Conservation (phyloP, 2,797 vertebrate species). For the Chaetophractus vellerosus region DNA sequence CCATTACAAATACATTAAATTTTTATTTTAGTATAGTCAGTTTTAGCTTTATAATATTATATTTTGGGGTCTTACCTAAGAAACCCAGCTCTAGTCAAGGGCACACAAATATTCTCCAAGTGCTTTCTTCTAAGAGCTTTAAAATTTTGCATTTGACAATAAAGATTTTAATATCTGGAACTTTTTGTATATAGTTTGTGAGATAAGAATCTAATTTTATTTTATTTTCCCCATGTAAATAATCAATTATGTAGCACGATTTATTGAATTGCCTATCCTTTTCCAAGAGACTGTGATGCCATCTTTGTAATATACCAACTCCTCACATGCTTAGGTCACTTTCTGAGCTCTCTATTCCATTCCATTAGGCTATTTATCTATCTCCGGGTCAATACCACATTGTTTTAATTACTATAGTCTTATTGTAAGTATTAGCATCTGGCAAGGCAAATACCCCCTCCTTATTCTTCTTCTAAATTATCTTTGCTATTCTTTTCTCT, state of each 20-base stretch:
- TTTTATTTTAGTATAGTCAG: constrained; percentile 17
- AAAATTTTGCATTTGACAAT: not conserved
- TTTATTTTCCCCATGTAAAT: constrained; percentile 32
- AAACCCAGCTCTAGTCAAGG: not conserved
- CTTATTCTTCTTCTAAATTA: not conserved
- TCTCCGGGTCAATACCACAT: not conserved
- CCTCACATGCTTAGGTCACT: not conserved
- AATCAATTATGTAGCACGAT: not conserved
- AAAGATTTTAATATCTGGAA: not conserved
- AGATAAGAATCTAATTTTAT: constrained; percentile 1
- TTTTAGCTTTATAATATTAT: not conserved
- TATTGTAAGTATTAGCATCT: constrained; percentile 22
- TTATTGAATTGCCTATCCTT: not conserved
- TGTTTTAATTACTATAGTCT: not conserved
- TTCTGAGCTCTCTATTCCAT: constrained; percentile 41
- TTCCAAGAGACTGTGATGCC: not conserved
- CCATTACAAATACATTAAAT: no score
- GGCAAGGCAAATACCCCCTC: not conserved
- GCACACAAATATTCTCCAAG: constrained; percentile 9
- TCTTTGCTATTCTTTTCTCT: constrained; percentile 22
- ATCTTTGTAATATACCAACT: not conserved
- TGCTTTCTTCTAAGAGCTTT: constrained; percentile 4
- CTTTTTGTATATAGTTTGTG: not conserved
- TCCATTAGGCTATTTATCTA: not conserved
- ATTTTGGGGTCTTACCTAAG: not conserved